Percentiles rank a stretch among this genome's conserved stretches.
phyloP scores from a whole-genome alignment of 53 echinoderm and acorn worm genomes.

The Arbacia lixula region DNA sequence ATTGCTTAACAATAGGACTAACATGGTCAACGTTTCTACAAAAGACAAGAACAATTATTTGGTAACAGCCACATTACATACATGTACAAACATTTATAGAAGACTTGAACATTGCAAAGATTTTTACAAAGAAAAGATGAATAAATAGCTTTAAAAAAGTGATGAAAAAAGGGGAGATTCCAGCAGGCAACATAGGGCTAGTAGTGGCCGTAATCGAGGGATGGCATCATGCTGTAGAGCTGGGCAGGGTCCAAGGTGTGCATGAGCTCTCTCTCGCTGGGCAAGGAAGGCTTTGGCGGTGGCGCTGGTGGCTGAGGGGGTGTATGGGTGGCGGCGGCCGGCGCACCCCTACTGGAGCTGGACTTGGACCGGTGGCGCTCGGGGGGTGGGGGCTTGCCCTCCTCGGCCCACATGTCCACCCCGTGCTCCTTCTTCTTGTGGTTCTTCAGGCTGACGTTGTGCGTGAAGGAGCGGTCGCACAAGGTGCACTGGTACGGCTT shows the following conservation, averaged over 20 bases:
- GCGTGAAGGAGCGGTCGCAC: constrained; percentile 84
- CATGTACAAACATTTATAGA: too few relatives aligned
- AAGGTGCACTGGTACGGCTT: constrained; percentile 87
- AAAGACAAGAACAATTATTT: too few relatives aligned
- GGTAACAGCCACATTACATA: too few relatives aligned
- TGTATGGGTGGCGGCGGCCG: neutral
- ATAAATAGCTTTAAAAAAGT: too few relatives aligned
- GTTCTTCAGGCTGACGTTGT: constrained; percentile 94
- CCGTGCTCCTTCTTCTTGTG: constrained; percentile 93
- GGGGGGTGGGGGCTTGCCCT: constrained; percentile 7
- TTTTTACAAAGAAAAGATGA: too few relatives aligned
- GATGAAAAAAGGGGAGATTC: neutral
- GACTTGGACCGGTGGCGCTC: neutral
- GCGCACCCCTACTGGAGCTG: neutral
- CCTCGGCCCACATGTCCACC: constrained; percentile 83
- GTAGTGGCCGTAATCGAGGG: constrained; percentile 45
- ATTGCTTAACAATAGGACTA: too few relatives aligned
- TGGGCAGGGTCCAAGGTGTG: constrained; percentile 48
- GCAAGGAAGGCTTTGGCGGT: constrained; percentile 23
- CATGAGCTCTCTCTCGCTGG: constrained; percentile 39
- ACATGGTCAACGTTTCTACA: too few relatives aligned
- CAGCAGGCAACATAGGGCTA: neutral
- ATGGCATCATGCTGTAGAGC: constrained; percentile 54
- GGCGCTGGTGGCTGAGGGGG: constrained; percentile 28
- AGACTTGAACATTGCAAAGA: too few relatives aligned